A percentile compares a stretch with the other conserved stretches of the same genome.
These are phyloP conservation scores for Nasonovia ribisnigri DNA, from an alignment of 2,888 invertebrate species.

Conservation along the genomic window DNA sequence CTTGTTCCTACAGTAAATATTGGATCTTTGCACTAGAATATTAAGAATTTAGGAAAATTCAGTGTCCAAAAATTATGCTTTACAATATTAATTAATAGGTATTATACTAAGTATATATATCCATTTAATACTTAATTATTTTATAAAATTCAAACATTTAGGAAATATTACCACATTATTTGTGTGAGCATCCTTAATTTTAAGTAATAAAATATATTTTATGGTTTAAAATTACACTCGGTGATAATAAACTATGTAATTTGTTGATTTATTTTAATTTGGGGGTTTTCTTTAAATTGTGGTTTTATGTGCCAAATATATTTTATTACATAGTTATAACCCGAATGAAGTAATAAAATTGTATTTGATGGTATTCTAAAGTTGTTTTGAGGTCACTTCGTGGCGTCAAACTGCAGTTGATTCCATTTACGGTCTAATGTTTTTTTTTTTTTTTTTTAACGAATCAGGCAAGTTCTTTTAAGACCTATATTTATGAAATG, in stretches of 20 bases:
- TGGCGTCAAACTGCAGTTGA: conserved; percentile 32
- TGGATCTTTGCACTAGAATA: background rate
- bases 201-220: background rate
- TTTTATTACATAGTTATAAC: conserved; percentile 6
- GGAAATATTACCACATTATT: background rate
- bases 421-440: conserved; percentile 26
- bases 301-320: conserved; percentile 7
- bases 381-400: conserved; percentile 32
- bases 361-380: conserved; percentile 9
- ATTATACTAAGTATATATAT: background rate
- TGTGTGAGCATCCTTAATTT: background rate
- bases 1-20: background rate
- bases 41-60: background rate
- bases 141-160: background rate
- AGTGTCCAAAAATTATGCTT: background rate
- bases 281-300: conserved; percentile 20
- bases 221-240: background rate
- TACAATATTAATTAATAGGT: background rate
- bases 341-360: conserved; percentile 45
- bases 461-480: background rate
- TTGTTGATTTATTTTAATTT: conserved; percentile 42
- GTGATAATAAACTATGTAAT: conserved; percentile 27
- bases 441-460: background rate
- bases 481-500: background rate
- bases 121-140: background rate